Evolutionary conservation across 2,888 invertebrate genomes (phyloP).

Genomic region (Drosophila setosimentum): DNA sequence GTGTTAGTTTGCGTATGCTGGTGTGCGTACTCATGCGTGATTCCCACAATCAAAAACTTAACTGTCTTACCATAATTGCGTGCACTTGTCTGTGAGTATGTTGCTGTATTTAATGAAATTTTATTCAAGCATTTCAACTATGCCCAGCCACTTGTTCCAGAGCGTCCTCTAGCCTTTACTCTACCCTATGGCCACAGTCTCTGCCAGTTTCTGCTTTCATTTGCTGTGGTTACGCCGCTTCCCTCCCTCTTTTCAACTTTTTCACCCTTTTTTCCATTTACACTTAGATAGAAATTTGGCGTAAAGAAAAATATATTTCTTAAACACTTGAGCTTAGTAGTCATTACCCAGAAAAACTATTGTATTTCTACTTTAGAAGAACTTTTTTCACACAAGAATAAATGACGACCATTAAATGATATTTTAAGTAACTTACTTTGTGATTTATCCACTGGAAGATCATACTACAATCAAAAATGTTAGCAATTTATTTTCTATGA

Average conservation of each 20-base stretch:
- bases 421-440: neutral
- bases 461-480: neutral
- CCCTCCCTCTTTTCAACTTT: neutral
- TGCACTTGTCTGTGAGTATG: conserved; percentile 77
- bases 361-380: neutral
- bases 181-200: conserved; percentile 31
- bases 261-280: neutral
- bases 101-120: conserved; percentile 80
- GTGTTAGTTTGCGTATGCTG: conserved; percentile 35
- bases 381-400: neutral
- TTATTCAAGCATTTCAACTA: conserved; percentile 70
- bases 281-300: neutral
- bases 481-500: neutral
- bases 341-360: neutral
- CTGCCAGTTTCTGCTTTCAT: conserved; percentile 56
- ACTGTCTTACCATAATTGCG: conserved; percentile 82
- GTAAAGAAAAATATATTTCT: neutral
- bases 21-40: conserved; percentile 79
- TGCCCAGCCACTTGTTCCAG: conserved; percentile 33
- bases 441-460: neutral
- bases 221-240: conserved; percentile 56
- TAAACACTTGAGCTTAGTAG: neutral
- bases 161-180: conserved; percentile 13
- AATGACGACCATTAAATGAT: neutral
- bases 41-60: conserved; percentile 82